Evolutionary conservation across 2,888 invertebrate species (phyloP).

Genomic region (Calliphora vomitoria): DNA sequence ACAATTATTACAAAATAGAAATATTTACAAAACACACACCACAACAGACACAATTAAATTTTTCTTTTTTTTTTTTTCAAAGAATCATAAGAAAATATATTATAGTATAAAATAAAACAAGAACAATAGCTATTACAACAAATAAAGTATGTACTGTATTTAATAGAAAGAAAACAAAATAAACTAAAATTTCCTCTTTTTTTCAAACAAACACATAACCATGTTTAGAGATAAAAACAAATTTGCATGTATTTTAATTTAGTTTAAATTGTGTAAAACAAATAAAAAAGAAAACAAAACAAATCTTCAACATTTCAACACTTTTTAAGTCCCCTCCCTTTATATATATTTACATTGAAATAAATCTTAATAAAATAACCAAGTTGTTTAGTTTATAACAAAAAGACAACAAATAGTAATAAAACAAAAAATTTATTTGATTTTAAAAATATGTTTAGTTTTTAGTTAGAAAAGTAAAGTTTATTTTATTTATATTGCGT

Average conservation of each 20-base stretch:
- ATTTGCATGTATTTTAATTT: conserved; percentile 58
- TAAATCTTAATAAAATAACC: conserved; percentile 52
- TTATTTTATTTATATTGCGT: too few species aligned
- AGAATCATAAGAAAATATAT: not conserved
- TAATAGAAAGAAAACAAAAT: conserved; percentile 26
- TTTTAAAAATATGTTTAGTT: too few species aligned
- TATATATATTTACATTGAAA: conserved; percentile 47
- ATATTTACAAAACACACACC: conserved; percentile 58
- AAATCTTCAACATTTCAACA: conserved; percentile 33
- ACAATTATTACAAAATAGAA: conserved; percentile 65
- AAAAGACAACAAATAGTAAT: not conserved
- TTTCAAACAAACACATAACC: conserved; percentile 9
- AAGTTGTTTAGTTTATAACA: conserved; percentile 58
- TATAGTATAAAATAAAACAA: conserved; percentile 18
- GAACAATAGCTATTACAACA: conserved; percentile 20
- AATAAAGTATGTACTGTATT: conserved; percentile 18
- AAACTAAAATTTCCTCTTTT: conserved; percentile 13
- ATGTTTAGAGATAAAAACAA: conserved; percentile 35
- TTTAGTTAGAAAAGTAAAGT: too few species aligned
- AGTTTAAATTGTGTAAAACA: conserved; percentile 49
- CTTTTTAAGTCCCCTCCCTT: conserved; percentile 3
- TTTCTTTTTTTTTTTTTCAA: conserved; percentile 6
- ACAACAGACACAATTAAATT: conserved; percentile 24
- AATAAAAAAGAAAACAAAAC: conserved; percentile 18
- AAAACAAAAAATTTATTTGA: not conserved